Conservation (phyloP, 2,888 invertebrate species). For the Sinohyriopsis cumingii region DNA sequence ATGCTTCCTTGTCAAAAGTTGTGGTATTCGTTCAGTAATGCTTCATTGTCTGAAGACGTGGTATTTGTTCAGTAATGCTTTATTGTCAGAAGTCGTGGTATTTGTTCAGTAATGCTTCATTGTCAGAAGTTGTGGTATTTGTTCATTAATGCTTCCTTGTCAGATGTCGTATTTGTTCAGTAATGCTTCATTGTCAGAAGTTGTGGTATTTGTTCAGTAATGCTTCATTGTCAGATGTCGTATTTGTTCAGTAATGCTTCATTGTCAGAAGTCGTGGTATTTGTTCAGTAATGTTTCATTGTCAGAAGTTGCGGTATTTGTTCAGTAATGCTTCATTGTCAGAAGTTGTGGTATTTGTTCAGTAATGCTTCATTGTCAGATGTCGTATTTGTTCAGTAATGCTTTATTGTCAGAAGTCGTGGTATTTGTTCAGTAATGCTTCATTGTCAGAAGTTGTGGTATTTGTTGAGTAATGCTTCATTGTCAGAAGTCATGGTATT, state of each 20-base stretch:
- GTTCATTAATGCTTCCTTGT: background rate
- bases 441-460: background rate
- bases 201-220: background rate
- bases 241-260: background rate
- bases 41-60: background rate
- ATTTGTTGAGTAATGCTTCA: background rate
- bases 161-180: background rate
- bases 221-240: background rate
- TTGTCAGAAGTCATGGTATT: too few species aligned
- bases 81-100: too few species aligned
- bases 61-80: background rate
- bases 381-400: too few species aligned
- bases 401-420: background rate
- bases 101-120: too few species aligned
- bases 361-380: too few species aligned
- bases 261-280: too few species aligned
- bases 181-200: background rate
- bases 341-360: background rate
- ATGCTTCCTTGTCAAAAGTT: background rate
- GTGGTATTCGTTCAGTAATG: background rate
- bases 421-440: background rate
- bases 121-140: background rate
- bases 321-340: background rate
- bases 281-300: too few species aligned
- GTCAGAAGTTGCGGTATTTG: background rate